Conservation (phyloP, 2,888 invertebrate genomes). For the Barypeithes pellucidus region DNA sequence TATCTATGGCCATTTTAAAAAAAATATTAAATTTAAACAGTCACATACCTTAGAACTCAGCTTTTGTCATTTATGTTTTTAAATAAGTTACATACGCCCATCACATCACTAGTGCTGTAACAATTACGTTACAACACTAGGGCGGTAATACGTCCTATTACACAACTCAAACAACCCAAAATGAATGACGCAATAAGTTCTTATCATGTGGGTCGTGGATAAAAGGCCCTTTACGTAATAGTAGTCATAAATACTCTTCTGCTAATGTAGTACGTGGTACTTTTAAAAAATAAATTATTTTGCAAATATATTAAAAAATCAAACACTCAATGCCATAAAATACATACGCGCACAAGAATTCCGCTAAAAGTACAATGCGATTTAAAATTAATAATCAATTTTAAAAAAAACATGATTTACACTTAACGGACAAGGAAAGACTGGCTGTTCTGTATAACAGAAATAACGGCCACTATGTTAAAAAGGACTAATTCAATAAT, state of each 20-base stretch:
- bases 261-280: not conserved
- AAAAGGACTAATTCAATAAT: constrained; percentile 72
- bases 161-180: too few relatives aligned
- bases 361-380: not conserved
- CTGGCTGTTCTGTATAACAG: constrained; percentile 11
- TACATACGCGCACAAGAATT: not conserved
- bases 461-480: constrained; percentile 5
- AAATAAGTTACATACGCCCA: too few relatives aligned
- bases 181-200: too few relatives aligned
- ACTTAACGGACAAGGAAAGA: not conserved
- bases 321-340: not conserved
- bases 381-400: not conserved
- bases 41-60: too few relatives aligned
- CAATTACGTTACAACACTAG: too few relatives aligned
- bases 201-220: too few relatives aligned
- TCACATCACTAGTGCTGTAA: too few relatives aligned
- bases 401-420: not conserved
- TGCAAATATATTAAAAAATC: not conserved
- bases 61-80: too few relatives aligned
- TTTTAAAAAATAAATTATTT: not conserved
- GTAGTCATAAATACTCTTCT: not conserved
- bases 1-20: too few relatives aligned
- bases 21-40: too few relatives aligned
- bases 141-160: too few relatives aligned
- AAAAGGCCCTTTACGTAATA: too few relatives aligned